A percentile compares a stretch with the other conserved stretches of the same genome.
phyloP scores from a whole-genome alignment of 2,888 invertebrate species.

The Melanostoma scalare region DNA sequence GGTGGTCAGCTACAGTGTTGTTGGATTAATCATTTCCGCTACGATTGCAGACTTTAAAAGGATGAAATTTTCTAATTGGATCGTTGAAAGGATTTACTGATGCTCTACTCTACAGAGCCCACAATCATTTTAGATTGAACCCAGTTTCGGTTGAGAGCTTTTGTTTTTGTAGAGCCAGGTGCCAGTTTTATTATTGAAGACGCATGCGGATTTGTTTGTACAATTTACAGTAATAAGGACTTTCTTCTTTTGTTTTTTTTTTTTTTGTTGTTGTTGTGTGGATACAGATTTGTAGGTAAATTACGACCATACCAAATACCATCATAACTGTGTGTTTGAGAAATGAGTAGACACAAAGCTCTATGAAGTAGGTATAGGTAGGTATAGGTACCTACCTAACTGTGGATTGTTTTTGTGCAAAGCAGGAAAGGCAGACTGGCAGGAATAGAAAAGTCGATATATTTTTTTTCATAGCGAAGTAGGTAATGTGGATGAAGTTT shows the following conservation, averaged over 20 bases:
- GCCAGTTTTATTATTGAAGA: conserved; percentile 22
- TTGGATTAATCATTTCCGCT: conserved; percentile 52
- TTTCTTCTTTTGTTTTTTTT: not conserved
- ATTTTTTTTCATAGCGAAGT: conserved; percentile 1
- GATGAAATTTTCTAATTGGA: conserved; percentile 44
- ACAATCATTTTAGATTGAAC: not conserved
- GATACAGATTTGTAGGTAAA: conserved; percentile 29
- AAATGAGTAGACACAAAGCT: not conserved
- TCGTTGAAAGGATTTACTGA: conserved; percentile 9
- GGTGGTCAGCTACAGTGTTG: conserved; percentile 24
- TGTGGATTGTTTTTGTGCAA: conserved; percentile 4
- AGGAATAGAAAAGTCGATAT: conserved; percentile 50
- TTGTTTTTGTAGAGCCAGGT: not conserved
- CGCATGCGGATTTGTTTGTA: conserved; percentile 53
- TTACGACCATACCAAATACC: conserved; percentile 22
- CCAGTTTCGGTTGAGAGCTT: conserved; percentile 35
- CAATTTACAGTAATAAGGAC: no score
- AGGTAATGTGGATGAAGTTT: not conserved
- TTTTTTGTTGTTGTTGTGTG: conserved; percentile 8
- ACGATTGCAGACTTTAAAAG: conserved; percentile 50
- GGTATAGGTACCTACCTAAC: not conserved
- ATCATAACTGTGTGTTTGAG: conserved; percentile 8
- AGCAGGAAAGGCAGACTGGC: not conserved
- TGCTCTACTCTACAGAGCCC: not conserved
- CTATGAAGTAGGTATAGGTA: not conserved